These are phyloP conservation scores for Spilogale gracilis DNA, from an alignment of 2,113 vertebrate genomes.

Conservation along the genomic window DNA sequence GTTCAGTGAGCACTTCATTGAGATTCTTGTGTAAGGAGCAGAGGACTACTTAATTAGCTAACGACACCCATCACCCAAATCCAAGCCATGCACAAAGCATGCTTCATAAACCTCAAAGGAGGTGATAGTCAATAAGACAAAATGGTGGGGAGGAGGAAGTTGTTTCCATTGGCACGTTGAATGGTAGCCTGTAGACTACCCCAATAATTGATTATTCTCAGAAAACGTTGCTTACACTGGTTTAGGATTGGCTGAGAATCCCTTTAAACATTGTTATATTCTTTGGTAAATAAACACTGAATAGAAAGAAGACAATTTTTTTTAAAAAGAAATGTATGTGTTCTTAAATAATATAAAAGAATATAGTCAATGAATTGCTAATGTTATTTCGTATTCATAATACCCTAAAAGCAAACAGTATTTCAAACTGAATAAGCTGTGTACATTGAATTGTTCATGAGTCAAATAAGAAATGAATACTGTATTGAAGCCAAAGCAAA, in stretches of 20 bases:
- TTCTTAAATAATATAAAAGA: conserved; percentile 55
- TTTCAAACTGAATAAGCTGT: conserved; percentile 18
- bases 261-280: not conserved
- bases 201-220: not conserved
- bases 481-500: conserved; percentile 74
- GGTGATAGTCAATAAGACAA: not conserved
- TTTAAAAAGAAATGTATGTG: not conserved
- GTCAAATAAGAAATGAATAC: conserved; percentile 68
- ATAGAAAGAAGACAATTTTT: conserved; percentile 30
- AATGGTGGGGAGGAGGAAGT: not conserved
- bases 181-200: not conserved
- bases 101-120: not conserved
- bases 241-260: not conserved
- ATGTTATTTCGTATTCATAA: conserved; percentile 59
- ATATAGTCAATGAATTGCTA: conserved; percentile 55
- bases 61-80: not conserved
- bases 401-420: conserved; percentile 59
- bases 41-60: not conserved
- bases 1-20: not conserved
- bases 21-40: not conserved
- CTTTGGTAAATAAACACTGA: conserved; percentile 41
- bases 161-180: not conserved
- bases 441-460: conserved; percentile 54
- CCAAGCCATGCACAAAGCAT: not conserved
- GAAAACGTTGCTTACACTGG: conserved; percentile 4